Conservation (phyloP, 1,140 invertebrate genomes). For the Ceratosolen fusciceps region DNA sequence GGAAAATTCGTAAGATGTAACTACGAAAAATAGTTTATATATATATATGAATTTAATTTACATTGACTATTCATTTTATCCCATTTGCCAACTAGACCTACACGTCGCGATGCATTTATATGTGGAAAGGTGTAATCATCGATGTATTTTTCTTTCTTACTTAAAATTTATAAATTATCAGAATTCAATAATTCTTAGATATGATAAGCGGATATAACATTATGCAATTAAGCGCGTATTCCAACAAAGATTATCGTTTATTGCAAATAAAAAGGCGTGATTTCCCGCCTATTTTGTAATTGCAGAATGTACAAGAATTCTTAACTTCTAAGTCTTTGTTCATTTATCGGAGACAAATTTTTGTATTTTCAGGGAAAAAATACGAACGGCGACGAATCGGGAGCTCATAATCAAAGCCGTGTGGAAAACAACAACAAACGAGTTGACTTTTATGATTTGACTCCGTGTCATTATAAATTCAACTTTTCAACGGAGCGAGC, state of each 20-base stretch:
- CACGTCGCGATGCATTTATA: no score
- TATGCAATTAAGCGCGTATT: neutral
- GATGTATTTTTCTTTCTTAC: no score
- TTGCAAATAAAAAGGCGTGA: neutral
- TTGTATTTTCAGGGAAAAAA: neutral
- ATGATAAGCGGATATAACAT: no score
- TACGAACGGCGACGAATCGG: neutral
- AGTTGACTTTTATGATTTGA: neutral
- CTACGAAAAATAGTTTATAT: no score
- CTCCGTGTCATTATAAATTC: neutral
- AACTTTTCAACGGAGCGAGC: neutral
- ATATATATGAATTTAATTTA: no score
- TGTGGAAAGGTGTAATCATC: no score
- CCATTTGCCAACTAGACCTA: no score
- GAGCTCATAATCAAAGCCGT: neutral
- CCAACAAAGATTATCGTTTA: neutral
- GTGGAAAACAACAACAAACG: neutral
- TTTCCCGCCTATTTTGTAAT: neutral
- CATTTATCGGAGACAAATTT: neutral
- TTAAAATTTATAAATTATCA: no score
- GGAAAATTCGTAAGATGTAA: no score
- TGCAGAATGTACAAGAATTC: neutral
- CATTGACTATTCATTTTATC: no score
- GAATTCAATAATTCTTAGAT: no score
- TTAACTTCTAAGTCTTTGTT: neutral